These are phyloP conservation scores for Andrena bicolor DNA, from an alignment of 2,888 invertebrate genomes.

Conservation along the genomic window DNA sequence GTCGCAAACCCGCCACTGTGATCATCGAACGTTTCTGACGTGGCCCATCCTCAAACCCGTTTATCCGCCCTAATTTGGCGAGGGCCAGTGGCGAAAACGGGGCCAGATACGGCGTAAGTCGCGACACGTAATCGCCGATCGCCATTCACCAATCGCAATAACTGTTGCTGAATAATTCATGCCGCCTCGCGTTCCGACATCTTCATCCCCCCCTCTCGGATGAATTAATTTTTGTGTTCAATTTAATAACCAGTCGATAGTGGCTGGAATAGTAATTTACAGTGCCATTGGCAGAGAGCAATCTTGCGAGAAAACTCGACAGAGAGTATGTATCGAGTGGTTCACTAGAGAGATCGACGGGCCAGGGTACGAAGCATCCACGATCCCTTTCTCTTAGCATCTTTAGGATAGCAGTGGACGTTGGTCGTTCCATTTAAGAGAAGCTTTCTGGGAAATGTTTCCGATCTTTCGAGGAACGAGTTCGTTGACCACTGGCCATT, in stretches of 20 bases:
- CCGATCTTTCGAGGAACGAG: slow-evolving; percentile 27
- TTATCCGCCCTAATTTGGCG: slow-evolving; percentile 5
- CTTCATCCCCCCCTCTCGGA: slow-evolving; percentile 30
- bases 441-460: slow-evolving; percentile 22
- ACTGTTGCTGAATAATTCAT: slow-evolving; percentile 60
- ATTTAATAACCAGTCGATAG: slow-evolving; percentile 40
- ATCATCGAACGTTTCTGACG: slow-evolving; percentile 12
- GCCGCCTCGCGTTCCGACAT: slow-evolving; percentile 35
- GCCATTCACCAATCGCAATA: slow-evolving; percentile 31
- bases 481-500: slow-evolving; percentile 39
- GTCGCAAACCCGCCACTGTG: slow-evolving; percentile 18
- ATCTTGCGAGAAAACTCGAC: slow-evolving; percentile 27
- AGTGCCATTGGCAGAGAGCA: slow-evolving; percentile 35
- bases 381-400: slow-evolving; percentile 1
- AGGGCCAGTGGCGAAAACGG: background rate
- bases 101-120: background rate
- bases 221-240: slow-evolving; percentile 37
- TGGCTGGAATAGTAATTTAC: slow-evolving; percentile 38
- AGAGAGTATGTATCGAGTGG: slow-evolving; percentile 26
- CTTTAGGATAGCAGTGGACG: background rate
- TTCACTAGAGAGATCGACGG: slow-evolving; percentile 18
- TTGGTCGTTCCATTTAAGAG: slow-evolving; percentile 29
- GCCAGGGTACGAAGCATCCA: slow-evolving; percentile 14
- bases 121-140: slow-evolving; percentile 17
- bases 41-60: slow-evolving; percentile 1